Evolutionary conservation across 2,888 invertebrate genomes (phyloP).

Genomic region (Latheticus oryzae): DNA sequence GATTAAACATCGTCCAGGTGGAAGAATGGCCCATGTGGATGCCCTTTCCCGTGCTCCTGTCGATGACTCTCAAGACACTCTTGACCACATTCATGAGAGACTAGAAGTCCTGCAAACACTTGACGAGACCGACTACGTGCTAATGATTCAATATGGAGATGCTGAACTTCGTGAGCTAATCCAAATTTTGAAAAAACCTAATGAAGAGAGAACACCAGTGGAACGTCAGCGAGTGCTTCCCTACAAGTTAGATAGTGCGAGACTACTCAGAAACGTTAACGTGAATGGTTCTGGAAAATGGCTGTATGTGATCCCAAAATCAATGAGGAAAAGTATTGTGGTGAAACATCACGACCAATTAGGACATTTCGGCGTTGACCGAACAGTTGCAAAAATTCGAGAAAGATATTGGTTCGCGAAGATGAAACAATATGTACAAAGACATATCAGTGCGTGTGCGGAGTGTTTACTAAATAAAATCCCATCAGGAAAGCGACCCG

Average conservation of each 20-base stretch:
- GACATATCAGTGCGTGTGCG: conserved; percentile 61
- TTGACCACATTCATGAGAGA: too few species aligned
- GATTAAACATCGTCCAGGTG: conserved; percentile 45
- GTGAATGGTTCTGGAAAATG: conserved; percentile 47
- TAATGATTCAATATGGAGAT: conserved; percentile 44
- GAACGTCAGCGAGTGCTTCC: conserved; percentile 35
- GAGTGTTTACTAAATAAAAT: conserved; percentile 60
- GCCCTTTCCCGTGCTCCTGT: conserved; percentile 48
- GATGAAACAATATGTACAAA: conserved; percentile 58
- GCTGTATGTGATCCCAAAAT: conserved; percentile 57
- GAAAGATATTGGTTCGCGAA: conserved; percentile 62
- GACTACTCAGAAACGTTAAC: conserved; percentile 41
- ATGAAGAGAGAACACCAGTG: too few species aligned
- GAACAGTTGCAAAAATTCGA: conserved; percentile 53
- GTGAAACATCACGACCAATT: conserved; percentile 59
- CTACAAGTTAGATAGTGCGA: conserved; percentile 7
- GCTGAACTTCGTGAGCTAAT: conserved; percentile 44
- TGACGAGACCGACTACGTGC: conserved; percentile 24
- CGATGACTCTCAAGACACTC: too few species aligned
- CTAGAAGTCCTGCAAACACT: too few species aligned
- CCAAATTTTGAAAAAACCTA: conserved; percentile 39
- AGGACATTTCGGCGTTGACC: conserved; percentile 59
- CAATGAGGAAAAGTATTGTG: conserved; percentile 50
- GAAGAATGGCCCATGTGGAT: conserved; percentile 47
- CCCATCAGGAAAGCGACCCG: conserved; percentile 49